These are phyloP conservation scores for Zosterops borbonicus DNA, from an alignment of 2,113 vertebrate genomes.

Conservation along the genomic window DNA sequence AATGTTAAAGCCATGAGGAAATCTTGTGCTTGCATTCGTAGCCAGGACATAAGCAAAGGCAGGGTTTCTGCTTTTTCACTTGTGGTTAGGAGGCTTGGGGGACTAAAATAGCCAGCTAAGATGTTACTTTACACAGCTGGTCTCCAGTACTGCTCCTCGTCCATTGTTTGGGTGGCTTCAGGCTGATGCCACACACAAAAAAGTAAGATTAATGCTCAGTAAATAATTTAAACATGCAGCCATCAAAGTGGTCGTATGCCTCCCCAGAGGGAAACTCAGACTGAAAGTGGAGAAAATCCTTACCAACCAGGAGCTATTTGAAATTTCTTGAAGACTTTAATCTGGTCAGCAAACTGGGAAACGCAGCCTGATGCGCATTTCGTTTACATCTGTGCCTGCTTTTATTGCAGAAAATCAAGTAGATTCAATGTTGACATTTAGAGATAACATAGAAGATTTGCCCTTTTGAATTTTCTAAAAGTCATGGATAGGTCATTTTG, in stretches of 20 bases:
- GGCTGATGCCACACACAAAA: background rate
- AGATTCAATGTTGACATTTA: constrained; percentile 43
- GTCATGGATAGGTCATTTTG: constrained; percentile 33
- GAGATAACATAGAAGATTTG: constrained; percentile 20
- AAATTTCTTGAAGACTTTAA: constrained; percentile 11
- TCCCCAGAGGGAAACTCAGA: background rate
- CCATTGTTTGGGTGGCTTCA: background rate
- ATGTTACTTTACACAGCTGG: background rate
- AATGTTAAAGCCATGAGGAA: constrained; percentile 8
- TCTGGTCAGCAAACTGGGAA: background rate
- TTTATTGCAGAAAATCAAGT: constrained; percentile 32
- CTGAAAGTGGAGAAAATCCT: background rate
- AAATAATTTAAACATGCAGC: constrained; percentile 34
- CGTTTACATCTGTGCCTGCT: background rate
- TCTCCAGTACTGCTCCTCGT: background rate
- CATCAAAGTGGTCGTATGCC: background rate
- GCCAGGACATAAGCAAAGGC: background rate
- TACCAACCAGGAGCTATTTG: background rate
- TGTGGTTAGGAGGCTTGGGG: background rate
- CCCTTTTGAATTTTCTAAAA: constrained; percentile 21
- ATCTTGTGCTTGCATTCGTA: background rate
- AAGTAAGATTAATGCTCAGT: background rate
- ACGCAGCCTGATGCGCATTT: background rate
- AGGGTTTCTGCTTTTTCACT: background rate
- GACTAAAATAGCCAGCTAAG: background rate